phyloP scores from a whole-genome alignment of 2,797 vertebrate species.

The Squalus acanthias region DNA sequence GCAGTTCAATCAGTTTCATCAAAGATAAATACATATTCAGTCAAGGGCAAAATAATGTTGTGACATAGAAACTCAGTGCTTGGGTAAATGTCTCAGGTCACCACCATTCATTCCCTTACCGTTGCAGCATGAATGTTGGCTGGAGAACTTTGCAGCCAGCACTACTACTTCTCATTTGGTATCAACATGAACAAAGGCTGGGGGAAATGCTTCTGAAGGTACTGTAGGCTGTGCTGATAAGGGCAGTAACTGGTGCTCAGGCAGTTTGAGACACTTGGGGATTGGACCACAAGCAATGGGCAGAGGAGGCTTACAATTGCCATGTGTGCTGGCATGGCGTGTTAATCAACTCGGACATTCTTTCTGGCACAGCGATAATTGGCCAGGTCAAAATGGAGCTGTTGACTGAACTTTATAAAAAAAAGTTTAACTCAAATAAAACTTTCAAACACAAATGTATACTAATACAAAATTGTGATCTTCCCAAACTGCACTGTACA shows the following conservation, averaged over 20 bases:
- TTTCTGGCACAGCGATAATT: neutral
- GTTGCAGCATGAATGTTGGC: neutral
- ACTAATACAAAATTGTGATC: neutral
- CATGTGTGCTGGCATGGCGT: neutral
- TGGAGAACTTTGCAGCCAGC: neutral
- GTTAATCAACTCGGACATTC: neutral
- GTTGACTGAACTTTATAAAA: neutral
- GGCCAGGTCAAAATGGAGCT: neutral
- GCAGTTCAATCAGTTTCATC: neutral
- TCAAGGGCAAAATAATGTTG: neutral
- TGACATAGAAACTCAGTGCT: neutral
- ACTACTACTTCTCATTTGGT: neutral
- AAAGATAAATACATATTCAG: neutral
- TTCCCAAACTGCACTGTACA: neutral
- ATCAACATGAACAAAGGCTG: neutral
- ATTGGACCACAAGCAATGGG: neutral
- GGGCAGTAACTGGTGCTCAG: neutral
- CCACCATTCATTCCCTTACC: neutral
- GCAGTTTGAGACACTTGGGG: neutral
- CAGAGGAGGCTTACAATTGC: neutral
- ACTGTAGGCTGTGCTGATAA: too few species aligned
- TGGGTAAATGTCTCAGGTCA: neutral
- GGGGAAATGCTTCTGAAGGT: neutral
- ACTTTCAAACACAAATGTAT: neutral
- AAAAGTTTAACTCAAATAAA: neutral